These are phyloP conservation scores for Calonectris borealis DNA, from an alignment of 2,113 vertebrate species.

Conservation along the genomic window DNA sequence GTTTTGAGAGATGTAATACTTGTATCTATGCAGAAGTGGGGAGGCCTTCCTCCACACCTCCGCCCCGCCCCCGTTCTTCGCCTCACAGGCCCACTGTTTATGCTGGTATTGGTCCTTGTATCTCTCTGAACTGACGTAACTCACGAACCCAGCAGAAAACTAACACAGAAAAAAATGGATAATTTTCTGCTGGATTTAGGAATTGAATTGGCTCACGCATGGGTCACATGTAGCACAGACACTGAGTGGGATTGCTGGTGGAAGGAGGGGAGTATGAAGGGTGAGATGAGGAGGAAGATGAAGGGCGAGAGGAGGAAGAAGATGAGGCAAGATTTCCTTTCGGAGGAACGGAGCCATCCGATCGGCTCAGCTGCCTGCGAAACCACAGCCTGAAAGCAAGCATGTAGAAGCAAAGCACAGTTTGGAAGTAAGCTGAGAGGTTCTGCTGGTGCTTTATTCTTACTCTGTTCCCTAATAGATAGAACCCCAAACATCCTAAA, in stretches of 20 bases:
- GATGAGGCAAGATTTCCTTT: not conserved
- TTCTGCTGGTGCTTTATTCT: not conserved
- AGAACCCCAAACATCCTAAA: not conserved
- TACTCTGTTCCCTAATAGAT: not conserved
- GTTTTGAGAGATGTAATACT: not conserved
- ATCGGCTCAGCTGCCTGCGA: not conserved
- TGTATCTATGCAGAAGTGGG: not conserved
- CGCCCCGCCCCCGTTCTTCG: rapidly evolving
- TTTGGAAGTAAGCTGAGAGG: not conserved
- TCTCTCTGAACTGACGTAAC: not conserved
- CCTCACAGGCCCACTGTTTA: not conserved
- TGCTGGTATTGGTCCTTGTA: not conserved
- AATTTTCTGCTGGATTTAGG: not conserved
- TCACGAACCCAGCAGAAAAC: not conserved
- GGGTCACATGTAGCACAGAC: not conserved
- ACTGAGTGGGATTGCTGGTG: not conserved
- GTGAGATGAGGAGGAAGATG: not conserved
- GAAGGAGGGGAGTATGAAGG: not conserved
- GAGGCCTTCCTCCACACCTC: not conserved
- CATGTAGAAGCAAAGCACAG: not conserved
- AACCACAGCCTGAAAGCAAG: not conserved
- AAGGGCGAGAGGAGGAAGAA: not conserved
- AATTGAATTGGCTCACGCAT: not conserved
- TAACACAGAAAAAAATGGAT: not conserved
- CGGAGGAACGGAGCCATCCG: not conserved